Evolutionary conservation across 2,888 invertebrate species (phyloP).

Genomic region (Nasonia oneida): DNA sequence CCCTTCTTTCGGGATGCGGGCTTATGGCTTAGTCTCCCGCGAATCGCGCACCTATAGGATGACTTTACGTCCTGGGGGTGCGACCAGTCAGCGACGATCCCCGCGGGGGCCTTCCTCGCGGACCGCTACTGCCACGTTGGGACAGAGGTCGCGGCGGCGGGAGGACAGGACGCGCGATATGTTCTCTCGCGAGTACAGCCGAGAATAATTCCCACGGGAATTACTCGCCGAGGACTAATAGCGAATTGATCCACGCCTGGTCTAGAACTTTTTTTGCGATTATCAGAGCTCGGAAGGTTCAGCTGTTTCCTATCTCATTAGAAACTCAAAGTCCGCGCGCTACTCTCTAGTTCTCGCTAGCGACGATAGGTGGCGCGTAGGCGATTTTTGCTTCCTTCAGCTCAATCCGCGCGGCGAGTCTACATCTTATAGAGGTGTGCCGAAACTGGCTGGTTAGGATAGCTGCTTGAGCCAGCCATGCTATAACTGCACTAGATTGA

Average conservation of each 20-base stretch:
- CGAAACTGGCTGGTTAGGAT: too few relatives aligned
- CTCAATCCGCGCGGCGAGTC: too few relatives aligned
- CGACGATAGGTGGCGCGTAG: too few relatives aligned
- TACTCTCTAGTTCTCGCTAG: too few relatives aligned
- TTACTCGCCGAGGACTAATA: slow-evolving; percentile 76
- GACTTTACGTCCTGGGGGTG: slow-evolving; percentile 54
- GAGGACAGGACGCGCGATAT: slow-evolving; percentile 63
- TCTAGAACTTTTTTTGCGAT: slow-evolving; percentile 21
- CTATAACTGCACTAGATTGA: too few relatives aligned
- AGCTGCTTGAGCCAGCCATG: too few relatives aligned
- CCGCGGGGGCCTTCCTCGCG: slow-evolving; percentile 75
- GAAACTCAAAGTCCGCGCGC: too few relatives aligned
- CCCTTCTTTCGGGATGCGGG: slow-evolving; percentile 59
- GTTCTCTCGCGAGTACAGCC: slow-evolving; percentile 61
- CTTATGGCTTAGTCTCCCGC: not conserved
- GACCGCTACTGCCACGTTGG: slow-evolving; percentile 65
- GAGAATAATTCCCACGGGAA: slow-evolving; percentile 77
- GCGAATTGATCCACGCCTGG: slow-evolving; percentile 62
- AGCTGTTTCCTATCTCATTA: not conserved
- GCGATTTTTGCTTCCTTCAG: too few relatives aligned
- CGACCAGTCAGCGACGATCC: slow-evolving; percentile 72
- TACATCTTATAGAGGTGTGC: too few relatives aligned
- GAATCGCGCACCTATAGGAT: slow-evolving; percentile 60
- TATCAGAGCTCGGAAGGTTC: not conserved
- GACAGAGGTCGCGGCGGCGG: slow-evolving; percentile 46